Base-by-base conservation (phyloP, 2,888 invertebrate species). In the Schrankia costaestrigalis region DNA sequence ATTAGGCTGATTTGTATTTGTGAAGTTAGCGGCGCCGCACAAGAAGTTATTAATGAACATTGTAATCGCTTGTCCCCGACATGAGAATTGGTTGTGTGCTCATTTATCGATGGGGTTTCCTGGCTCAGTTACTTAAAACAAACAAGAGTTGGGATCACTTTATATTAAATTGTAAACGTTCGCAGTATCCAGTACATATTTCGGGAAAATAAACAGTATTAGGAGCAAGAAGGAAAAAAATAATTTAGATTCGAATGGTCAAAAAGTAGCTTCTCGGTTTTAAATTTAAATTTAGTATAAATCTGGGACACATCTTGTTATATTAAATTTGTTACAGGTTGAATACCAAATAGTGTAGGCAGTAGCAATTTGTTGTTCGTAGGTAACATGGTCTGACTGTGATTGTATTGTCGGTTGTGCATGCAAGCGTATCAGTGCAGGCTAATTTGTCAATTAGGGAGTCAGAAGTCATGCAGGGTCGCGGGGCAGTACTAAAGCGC, bases 1-100 rank as follows among this genome's bases (percentile, higher is more conserved):
- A 81, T 86, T 85, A 85, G 69, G 71, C 72, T 74, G 81, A 85
- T 86, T 84, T 80, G 84, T 82, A 71, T 71, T 68, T 63, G 68
- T 57, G 65, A 35, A 53, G 63, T 72, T 60, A 71, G 73, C 73
- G 73, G 77, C 74, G 72, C 75, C 74, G 75, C 75, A 79, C 78
- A 76, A 78, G 74, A 69, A 72, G 75, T 71, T 82, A 83, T 83
- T 76, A 81, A 80, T 78, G 78, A 67, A 65, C 56, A 70, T 77
- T 77, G 75, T 79, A 79, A 79, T 79, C 73, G 67, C 57, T 63
- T 63, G 76, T 71, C 66, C 58, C 56, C 63, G 67, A 77, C 77
- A 67, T 60, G 69, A 64, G 65, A 63, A 71, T 76, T 73, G 66
- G 72, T 77, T 75, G 72, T 71, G 63, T 54, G 58, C 49, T 59